A percentile compares a stretch with the other conserved stretches of the same genome.
Conservation (phyloP, 2,888 invertebrate species). For the Platycheirus rosarum region DNA sequence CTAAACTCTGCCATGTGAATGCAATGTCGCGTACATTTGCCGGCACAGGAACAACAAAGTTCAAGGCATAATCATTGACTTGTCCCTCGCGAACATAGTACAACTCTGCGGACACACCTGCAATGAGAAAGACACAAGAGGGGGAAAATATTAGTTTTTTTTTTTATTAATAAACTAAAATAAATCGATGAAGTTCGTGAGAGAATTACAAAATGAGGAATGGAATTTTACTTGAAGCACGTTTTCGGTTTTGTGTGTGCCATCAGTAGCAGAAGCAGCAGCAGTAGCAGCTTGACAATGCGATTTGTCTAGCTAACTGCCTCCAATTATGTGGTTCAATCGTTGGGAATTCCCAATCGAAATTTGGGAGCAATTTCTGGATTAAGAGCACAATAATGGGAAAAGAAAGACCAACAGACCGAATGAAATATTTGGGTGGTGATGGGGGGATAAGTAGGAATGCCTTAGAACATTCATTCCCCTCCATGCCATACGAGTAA, state of each 20-base stretch:
- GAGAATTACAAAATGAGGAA: conserved; percentile 65
- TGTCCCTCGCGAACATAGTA: conserved; percentile 96
- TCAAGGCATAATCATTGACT: conserved; percentile 94
- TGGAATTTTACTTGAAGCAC: conserved; percentile 59
- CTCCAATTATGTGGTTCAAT: conserved; percentile 65
- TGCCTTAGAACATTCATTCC: conserved; percentile 2
- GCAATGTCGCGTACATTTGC: conserved; percentile 92
- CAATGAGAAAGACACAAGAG: conserved; percentile 78
- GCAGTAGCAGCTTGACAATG: conserved; percentile 30
- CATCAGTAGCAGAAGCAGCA: neutral
- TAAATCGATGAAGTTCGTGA: conserved; percentile 63
- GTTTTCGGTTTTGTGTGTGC: conserved; percentile 31
- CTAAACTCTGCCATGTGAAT: conserved; percentile 96
- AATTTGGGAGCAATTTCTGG: conserved; percentile 47
- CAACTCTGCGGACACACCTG: conserved; percentile 93
- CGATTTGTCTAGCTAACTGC: conserved; percentile 65
- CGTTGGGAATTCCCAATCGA: conserved; percentile 49
- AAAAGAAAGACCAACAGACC: conserved; percentile 45
- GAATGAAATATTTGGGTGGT: conserved; percentile 35
- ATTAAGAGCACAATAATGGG: conserved; percentile 35
- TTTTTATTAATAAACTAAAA: conserved; percentile 63
- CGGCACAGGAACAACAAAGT: conserved; percentile 93
- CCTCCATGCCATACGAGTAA: neutral
- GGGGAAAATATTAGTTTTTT: conserved; percentile 47
- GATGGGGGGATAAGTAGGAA: neutral